These are phyloP conservation scores for Horisme vitalbata DNA, from an alignment of 2,888 invertebrate genomes.

Conservation along the genomic window DNA sequence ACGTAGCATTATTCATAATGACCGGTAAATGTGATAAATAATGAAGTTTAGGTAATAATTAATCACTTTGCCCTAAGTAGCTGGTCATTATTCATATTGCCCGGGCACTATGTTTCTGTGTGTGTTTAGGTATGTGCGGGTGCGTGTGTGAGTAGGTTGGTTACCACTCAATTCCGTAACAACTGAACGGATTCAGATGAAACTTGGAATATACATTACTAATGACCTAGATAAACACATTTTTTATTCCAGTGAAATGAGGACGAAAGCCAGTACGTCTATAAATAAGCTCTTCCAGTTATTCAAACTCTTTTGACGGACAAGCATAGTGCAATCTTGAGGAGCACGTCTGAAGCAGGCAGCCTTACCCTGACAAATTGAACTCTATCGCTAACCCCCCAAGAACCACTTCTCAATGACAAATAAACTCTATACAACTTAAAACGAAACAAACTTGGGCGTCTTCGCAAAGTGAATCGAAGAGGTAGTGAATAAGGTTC, in stretches of 20 bases:
- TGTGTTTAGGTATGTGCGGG: too few species aligned
- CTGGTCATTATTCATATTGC: too few species aligned
- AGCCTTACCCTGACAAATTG: not conserved
- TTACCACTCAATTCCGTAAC: too few species aligned
- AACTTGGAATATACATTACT: too few species aligned
- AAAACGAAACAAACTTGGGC: not conserved
- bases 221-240: too few species aligned
- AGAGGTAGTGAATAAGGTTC: not conserved
- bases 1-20: too few species aligned
- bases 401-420: slow-evolving; percentile 11
- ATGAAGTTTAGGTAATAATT: too few species aligned
- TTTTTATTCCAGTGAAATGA: not conserved
- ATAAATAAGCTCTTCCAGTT: not conserved
- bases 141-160: too few species aligned
- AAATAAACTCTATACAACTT: slow-evolving; percentile 2
- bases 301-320: not conserved
- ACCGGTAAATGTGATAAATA: too few species aligned
- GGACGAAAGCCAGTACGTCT: not conserved
- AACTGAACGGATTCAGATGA: too few species aligned
- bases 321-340: slow-evolving; percentile 25
- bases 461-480: slow-evolving; percentile 5
- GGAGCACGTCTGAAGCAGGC: slow-evolving; percentile 16
- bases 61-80: too few species aligned
- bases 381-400: not conserved
- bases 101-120: too few species aligned